Evolutionary conservation across 2,113 vertebrate genomes (phyloP).

Genomic region (Vidua macroura): DNA sequence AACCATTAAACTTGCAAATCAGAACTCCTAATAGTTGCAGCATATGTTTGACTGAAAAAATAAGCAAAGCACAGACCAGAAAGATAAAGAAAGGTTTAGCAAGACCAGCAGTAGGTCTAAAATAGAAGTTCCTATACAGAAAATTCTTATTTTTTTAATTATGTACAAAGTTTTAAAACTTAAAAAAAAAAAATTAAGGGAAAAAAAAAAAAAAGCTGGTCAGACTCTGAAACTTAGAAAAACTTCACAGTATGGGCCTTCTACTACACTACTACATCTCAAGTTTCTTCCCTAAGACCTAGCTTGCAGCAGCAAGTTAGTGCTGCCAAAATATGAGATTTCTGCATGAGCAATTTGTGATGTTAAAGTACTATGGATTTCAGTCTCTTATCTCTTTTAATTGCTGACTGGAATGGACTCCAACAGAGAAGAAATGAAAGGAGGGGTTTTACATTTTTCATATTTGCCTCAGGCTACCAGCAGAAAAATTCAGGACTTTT

Average conservation of each 20-base stretch:
- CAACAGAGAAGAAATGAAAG: slow-evolving; percentile 5
- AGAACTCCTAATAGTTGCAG: not conserved
- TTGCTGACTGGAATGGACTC: not conserved
- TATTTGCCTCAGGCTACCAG: slow-evolving; percentile 2
- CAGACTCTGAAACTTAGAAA: not conserved
- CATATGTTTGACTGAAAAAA: not conserved
- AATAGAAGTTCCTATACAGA: not conserved
- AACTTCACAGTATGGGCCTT: not conserved
- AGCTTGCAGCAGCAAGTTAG: not conserved
- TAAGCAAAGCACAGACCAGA: not conserved
- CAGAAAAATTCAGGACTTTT: slow-evolving; percentile 28
- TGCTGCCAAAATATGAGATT: not conserved
- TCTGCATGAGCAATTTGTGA: not conserved
- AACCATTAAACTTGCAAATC: not conserved
- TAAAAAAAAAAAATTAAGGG: not conserved
- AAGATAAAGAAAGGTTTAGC: not conserved
- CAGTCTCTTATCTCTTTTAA: not conserved
- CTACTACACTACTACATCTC: not conserved
- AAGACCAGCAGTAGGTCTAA: not conserved
- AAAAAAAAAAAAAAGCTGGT: not conserved
- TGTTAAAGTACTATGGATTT: not conserved
- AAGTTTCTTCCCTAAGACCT: not conserved
- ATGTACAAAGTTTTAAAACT: not conserved
- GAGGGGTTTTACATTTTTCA: not conserved
- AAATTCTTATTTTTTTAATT: not conserved